Base-by-base conservation (phyloP, 2,113 vertebrate genomes). In the Odobenus rosmarus region DNA sequence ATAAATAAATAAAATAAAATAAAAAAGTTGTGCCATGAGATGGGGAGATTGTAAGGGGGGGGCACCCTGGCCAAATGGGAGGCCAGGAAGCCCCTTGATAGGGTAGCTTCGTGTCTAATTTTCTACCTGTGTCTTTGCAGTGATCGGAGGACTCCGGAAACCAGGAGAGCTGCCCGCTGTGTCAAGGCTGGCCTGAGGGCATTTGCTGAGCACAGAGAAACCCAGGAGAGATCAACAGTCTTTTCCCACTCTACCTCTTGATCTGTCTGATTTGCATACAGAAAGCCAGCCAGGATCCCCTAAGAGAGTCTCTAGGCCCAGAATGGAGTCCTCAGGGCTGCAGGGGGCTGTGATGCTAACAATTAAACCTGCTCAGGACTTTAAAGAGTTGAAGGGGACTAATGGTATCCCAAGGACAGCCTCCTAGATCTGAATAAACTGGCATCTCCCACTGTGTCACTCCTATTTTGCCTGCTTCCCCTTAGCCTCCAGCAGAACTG, bases 71-170 rank as follows among this genome's bases (percentile, higher is more conserved):
- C 69, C 86, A 87, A 26, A 33, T 85, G 55, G 83, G 87, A 95
- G 46, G 59, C 88, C 86, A 36, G 49, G 85, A 88, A 71, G 12
- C 2, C 16, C 69, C 57, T 5, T 61, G 3, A 53, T 72, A 24
- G 0, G 8, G 55, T 28, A 71, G 8, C 31, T 95, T 97, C 72
- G 11, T 89, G 83, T 95, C 87, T 95, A 96, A 97, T 97, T 86
- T 90, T 94, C 46, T 42, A 26, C 51, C 81, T 97, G n/a, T 98
- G 90, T 98, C 90, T 97, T 97, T 97, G 69, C 98, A 98, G 98
- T 67, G 4, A 31, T 93, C 97, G 62, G 31, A 96, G 72, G 95
- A 97, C 53, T 82, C 88, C 3, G 28, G 76, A 97, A 92, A 53
- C 90, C 74, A 23, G 69, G 90, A 97, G 71, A 96, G 46, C 93